Percentiles rank a stretch among this genome's conserved stretches.
Conservation (phyloP, 1,140 invertebrate genomes). For the Diuraphis noxia region DNA sequence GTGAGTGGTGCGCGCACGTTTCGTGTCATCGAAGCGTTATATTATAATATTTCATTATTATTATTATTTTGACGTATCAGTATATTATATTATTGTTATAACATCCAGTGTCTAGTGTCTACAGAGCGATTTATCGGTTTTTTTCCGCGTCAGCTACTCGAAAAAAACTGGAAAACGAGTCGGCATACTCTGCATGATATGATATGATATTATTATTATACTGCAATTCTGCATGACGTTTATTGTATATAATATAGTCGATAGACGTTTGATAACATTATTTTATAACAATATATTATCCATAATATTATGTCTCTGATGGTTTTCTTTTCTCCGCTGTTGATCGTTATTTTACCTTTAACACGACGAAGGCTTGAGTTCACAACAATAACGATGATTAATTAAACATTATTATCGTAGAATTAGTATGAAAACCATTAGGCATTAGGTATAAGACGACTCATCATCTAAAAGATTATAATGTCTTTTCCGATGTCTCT, state of each 20-base stretch:
- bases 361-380: neutral
- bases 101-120: neutral
- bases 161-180: neutral
- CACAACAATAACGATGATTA: too few species aligned
- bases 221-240: neutral
- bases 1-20: neutral
- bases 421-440: too few species aligned
- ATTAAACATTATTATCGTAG: too few species aligned
- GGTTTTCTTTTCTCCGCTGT: neutral
- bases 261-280: neutral
- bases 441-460: too few species aligned
- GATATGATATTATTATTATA: neutral
- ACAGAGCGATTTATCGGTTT: neutral
- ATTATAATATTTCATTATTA: neutral
- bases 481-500: too few species aligned
- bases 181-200: neutral
- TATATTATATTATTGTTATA: neutral
- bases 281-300: neutral
- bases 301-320: neutral
- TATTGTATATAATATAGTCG: neutral
- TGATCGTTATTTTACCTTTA: neutral
- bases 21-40: neutral
- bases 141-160: neutral
- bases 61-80: neutral
- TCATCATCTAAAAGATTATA: too few species aligned